Evolutionary conservation across 2,888 invertebrate genomes (phyloP), one percentile per base, ranked within the genome.

Genomic region (Platycheirus rosarum): DNA sequence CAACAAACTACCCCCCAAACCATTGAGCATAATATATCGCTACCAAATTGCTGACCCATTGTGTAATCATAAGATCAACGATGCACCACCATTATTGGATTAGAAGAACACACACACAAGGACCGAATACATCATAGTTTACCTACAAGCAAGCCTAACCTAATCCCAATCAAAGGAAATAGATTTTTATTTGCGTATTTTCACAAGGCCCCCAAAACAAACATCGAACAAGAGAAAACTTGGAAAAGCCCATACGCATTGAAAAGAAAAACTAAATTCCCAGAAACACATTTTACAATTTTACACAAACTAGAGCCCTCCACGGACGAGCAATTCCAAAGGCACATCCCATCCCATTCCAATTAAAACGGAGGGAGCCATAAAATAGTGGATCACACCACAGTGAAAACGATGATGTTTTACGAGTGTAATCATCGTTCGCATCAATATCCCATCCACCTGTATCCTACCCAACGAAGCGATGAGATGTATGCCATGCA

Each of bases 41-140:
- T 82, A 55, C 82, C 71, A 63, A 77, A 70, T 62, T 82, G 68
- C 71, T 77, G 82, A 82, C 77, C 82, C 82, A 82, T 82, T 77
- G 82, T 77, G 82, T 73, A 82, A 82, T 82, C 77, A 82, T 82
- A 82, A 73, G 77, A 71, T 82, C 82, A 82, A 76, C 77, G 68
- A 82, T 77, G 55, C 63, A 77, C 77, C 77, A 77, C 62, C 71
- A 71, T 70, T 53, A 76, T 70, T 65, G 65, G 65, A 57, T 79
- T 62, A 71, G 60, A 71, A n/a, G n/a, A 66, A 11, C 46, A 53
- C 29, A 71, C 23, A 48, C 9, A 23, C 9, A 46, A 2, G 7
- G 5, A 9, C 2, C 2, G 40, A 4, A 51, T n/a, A 13, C 32
- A 63, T 65, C 65, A 68, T 49, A 62, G 55, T 74, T 66, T 70